Evolutionary conservation across 2,888 invertebrate genomes (phyloP), one percentile per base, ranked within the genome.

Genomic region (Neoascia interrupta): DNA sequence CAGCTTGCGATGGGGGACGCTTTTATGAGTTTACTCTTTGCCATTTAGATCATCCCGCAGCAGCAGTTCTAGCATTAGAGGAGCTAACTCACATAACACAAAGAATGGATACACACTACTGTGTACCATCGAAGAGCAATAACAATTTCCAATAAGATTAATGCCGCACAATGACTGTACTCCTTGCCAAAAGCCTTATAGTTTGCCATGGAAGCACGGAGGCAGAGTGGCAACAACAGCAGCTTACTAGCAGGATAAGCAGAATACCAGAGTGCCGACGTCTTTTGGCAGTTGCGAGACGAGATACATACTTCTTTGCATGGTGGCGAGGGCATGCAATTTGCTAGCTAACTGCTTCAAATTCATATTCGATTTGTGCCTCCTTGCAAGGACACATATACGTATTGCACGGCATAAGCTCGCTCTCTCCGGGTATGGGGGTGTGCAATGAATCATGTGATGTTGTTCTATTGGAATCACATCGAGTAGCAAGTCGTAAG

Each of bases 1-100:
- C 58, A 47, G 56, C 47, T 37, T 31, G 51, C 13, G 28, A 69
- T 58, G 39, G 15, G 16, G 60, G 37, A 41, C 43, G 34, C 66
- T 56, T 66, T 79, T 79, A 79, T 79, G 79, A 79, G 79, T 72
- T 79, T 79, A 79, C 73, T 79, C 79, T 79, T 73, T 79, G 79
- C 73, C 79, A 73, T 79, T 79, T 66, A 73, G 66, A 79, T 79
- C 73, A 79, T 73, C 72, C 73, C 43, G 43, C 39, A 66, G 79
- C 79, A 73, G 79, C 64, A 73, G 66, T 36, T 49, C 53, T 66
- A 54, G 61, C 79, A 79, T 79, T 73, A 73, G 73, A n/a, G n/a
- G n/a, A 73, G 73, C 79, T 79, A 79, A 79, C 66, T 79, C 79
- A 79, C 54, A 66, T 60, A 73, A 60, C 56, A 73, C 58, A 73